A percentile compares a stretch with the other conserved stretches of the same genome.
Evolutionary conservation across 2,113 vertebrate genomes (phyloP).

Genomic region (Macroglossus sobrinus): DNA sequence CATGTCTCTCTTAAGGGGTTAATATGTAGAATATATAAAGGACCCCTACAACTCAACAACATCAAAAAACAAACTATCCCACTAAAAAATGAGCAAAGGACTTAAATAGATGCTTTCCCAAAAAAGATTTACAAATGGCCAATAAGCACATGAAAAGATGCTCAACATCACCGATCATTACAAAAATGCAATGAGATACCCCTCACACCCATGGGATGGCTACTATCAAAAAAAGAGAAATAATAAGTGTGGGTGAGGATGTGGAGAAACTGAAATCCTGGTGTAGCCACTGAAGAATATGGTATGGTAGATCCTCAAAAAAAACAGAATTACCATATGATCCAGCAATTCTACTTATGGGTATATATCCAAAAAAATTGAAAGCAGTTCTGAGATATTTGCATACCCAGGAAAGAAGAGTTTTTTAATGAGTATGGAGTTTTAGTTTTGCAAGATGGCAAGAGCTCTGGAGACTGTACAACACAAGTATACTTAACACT

Average conservation of each 20-base stretch:
- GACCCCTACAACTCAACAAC: background rate
- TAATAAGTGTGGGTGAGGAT: background rate
- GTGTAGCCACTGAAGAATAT: background rate
- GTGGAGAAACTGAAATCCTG: background rate
- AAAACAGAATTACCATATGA: background rate
- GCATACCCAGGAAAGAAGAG: rapidly evolving
- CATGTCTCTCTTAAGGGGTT: background rate
- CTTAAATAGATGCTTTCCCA: background rate
- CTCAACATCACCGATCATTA: background rate
- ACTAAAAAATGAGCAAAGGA: background rate
- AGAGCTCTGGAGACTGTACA: background rate
- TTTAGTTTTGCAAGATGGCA: background rate
- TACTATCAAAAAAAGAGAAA: background rate
- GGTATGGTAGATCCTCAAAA: background rate
- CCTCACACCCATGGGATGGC: background rate
- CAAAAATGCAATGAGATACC: background rate
- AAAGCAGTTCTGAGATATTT: background rate
- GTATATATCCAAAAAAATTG: background rate
- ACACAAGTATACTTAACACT: background rate
- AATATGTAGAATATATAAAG: background rate
- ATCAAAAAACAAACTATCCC: background rate
- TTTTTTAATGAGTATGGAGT: background rate
- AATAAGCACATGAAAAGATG: background rate
- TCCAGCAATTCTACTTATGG: no score
- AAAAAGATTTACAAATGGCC: background rate